These are phyloP conservation scores for Neoascia interrupta DNA, from an alignment of 2,888 invertebrate genomes.

Conservation along the genomic window DNA sequence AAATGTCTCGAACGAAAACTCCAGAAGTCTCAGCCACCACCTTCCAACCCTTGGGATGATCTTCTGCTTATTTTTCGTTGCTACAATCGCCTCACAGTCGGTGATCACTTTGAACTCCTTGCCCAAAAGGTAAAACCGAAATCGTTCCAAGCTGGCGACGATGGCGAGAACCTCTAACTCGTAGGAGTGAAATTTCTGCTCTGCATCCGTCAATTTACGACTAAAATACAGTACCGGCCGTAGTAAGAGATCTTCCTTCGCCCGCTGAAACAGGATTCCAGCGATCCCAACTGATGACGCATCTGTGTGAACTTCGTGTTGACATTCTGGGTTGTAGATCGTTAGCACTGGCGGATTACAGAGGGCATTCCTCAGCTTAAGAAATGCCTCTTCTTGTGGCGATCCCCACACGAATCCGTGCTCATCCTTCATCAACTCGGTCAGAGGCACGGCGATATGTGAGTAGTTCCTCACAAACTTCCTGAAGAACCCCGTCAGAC, in stretches of 20 bases:
- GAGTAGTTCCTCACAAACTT: slow-evolving; percentile 7
- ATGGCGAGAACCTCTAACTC: slow-evolving; percentile 75
- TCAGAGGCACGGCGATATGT: neutral
- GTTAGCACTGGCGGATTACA: neutral
- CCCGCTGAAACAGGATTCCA: slow-evolving; percentile 2
- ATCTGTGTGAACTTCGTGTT: slow-evolving; percentile 5
- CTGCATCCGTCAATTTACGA: slow-evolving; percentile 22
- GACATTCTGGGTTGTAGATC: neutral
- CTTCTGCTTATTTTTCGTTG: neutral
- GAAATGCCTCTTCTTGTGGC: neutral
- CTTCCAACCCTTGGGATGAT: slow-evolving; percentile 72
- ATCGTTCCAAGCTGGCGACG: slow-evolving; percentile 72
- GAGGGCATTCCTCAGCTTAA: neutral
- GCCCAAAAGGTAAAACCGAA: slow-evolving; percentile 73
- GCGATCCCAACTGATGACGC: neutral
- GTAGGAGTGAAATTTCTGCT: slow-evolving; percentile 72
- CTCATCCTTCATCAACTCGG: neutral
- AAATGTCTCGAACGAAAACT: neutral
- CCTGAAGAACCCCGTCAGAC: slow-evolving; percentile 3
- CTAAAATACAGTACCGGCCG: neutral
- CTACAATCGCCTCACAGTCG: slow-evolving; percentile 54
- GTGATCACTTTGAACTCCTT: slow-evolving; percentile 21
- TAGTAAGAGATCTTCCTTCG: neutral
- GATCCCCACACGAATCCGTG: neutral
- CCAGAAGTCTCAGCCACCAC: neutral